These are phyloP conservation scores for Hirtodrosophila histrioides DNA, from an alignment of 2,888 invertebrate species.

Conservation along the genomic window DNA sequence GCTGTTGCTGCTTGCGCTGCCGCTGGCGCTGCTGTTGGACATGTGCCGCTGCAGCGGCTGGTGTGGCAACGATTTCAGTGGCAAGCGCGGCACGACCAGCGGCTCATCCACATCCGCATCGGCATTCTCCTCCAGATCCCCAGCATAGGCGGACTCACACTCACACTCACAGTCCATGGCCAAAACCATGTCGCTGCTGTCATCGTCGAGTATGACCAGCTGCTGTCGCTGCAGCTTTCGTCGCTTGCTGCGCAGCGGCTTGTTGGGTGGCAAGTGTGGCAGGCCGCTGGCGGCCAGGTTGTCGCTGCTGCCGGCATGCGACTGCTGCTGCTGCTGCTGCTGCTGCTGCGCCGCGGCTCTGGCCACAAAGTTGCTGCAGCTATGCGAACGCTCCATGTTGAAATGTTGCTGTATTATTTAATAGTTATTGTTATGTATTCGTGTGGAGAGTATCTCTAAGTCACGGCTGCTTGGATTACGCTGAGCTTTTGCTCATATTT, in stretches of 20 bases:
- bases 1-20: constrained; percentile 9
- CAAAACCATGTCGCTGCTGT: background rate
- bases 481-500: constrained; percentile 66
- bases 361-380: constrained; percentile 68
- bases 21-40: constrained; percentile 24
- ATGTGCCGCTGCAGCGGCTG: constrained; percentile 46
- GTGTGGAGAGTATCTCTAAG: constrained; percentile 6
- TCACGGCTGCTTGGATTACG: constrained; percentile 57
- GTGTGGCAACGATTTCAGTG: constrained; percentile 22
- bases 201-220: constrained; percentile 59
- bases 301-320: constrained; percentile 61
- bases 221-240: constrained; percentile 73
- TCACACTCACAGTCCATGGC: constrained; percentile 47
- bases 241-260: constrained; percentile 67
- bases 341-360: constrained; percentile 1
- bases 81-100: constrained; percentile 26
- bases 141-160: constrained; percentile 60
- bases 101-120: constrained; percentile 53
- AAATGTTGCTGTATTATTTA: background rate
- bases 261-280: constrained; percentile 62
- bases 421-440: background rate
- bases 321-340: constrained; percentile 17
- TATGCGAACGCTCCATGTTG: constrained; percentile 69
- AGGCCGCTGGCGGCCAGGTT: constrained; percentile 29
- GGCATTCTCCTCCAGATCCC: constrained; percentile 72